Conservation (phyloP, 2,113 vertebrate species). For the Cyanocitta stelleri region DNA sequence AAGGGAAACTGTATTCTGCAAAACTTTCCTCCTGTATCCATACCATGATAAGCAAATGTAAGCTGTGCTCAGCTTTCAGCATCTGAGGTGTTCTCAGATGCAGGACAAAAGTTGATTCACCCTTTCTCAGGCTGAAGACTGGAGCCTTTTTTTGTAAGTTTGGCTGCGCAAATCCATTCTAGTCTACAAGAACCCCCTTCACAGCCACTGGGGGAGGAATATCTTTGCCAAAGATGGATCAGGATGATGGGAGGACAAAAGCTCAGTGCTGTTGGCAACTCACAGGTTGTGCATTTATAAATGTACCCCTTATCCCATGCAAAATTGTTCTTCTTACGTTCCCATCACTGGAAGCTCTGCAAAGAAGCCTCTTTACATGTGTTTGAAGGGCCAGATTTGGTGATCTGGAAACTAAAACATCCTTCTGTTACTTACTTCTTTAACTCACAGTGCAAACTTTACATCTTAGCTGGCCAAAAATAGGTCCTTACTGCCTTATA, state of each 20-base stretch:
- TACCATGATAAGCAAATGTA: neutral
- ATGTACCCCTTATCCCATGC: neutral
- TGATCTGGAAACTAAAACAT: neutral
- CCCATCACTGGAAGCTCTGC: neutral
- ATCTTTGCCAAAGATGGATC: neutral
- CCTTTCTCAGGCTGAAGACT: neutral
- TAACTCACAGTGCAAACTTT: neutral
- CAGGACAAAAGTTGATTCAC: neutral
- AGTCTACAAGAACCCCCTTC: neutral
- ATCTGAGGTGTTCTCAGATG: neutral
- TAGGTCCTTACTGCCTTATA: neutral
- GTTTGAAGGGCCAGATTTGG: neutral
- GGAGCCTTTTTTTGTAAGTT: neutral
- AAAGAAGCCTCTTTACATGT: neutral
- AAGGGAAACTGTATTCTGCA: constrained; percentile 7
- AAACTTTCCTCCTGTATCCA: neutral
- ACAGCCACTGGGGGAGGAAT: neutral
- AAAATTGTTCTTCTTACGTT: neutral
- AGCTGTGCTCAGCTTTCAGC: neutral
- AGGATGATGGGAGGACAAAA: neutral
- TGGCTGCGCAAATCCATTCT: neutral
- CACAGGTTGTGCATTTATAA: neutral
- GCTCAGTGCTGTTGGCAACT: neutral
- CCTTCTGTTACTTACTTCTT: neutral
- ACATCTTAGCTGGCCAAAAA: neutral